Percentiles rank a stretch among this genome's conserved stretches.
These are phyloP conservation scores for Bos javanicus DNA, from an alignment of 2,113 vertebrate genomes.

Conservation along the genomic window DNA sequence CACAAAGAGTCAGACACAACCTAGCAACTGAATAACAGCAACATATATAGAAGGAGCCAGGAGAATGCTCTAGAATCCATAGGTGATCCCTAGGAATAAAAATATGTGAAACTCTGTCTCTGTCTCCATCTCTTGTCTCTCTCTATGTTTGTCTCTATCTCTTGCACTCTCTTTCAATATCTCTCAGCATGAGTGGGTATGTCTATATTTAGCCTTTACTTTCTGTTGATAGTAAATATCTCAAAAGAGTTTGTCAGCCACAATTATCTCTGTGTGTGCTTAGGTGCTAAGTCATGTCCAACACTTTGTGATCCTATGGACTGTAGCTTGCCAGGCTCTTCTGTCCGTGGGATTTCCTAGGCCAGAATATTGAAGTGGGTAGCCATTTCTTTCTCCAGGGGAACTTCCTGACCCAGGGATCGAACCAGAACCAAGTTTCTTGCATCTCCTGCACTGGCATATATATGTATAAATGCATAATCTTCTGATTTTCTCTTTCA, in stretches of 20 bases:
- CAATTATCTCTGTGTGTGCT: neutral
- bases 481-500: neutral
- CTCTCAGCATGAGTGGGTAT: neutral
- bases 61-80: neutral
- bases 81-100: neutral
- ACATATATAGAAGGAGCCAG: neutral
- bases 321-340: neutral
- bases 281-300: neutral
- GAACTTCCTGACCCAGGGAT: neutral
- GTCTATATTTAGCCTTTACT: neutral
- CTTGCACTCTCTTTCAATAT: neutral
- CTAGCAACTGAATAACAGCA: neutral
- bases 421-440: accelerated
- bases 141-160: neutral
- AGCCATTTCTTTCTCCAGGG: neutral
- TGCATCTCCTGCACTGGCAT: neutral
- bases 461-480: neutral
- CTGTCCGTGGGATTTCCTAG: neutral
- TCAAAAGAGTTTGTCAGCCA: neutral
- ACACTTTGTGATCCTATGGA: neutral
- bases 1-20: neutral
- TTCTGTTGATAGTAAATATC: neutral
- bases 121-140: neutral
- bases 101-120: neutral
- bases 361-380: neutral